Conservation (phyloP, 2,888 invertebrate species). For the Strigamia crassipes region DNA sequence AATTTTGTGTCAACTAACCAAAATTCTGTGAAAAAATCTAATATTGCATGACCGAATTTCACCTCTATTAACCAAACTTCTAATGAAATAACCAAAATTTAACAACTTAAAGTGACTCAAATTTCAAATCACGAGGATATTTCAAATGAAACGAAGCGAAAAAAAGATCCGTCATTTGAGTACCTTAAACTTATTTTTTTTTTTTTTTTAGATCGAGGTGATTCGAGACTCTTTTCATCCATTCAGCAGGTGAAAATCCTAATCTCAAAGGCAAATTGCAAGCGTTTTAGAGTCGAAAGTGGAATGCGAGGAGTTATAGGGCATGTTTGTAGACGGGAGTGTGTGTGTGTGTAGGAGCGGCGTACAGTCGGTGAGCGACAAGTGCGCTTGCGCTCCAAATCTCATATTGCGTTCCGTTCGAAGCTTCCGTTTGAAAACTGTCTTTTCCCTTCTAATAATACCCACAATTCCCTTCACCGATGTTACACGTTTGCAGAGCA, state of each 20-base stretch:
- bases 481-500: background rate
- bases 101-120: too few relatives aligned
- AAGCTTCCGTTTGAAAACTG: constrained; percentile 13
- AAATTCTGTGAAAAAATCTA: too few relatives aligned
- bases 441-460: background rate
- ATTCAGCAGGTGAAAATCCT: constrained; percentile 10
- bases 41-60: too few relatives aligned
- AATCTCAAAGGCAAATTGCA: constrained; percentile 10
- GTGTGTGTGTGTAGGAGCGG: background rate
- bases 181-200: too few relatives aligned
- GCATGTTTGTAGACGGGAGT: background rate
- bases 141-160: too few relatives aligned
- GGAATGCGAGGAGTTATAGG: background rate
- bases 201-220: background rate
- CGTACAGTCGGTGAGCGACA: background rate
- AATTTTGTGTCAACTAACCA: too few relatives aligned
- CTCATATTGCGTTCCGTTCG: background rate
- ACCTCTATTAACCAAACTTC: too few relatives aligned
- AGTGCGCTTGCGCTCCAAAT: constrained; percentile 4
- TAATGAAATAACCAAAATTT: too few relatives aligned
- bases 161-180: too few relatives aligned
- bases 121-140: too few relatives aligned
- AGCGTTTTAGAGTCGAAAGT: background rate
- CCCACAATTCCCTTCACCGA: constrained; percentile 4
- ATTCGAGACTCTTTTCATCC: background rate